phyloP scores from a whole-genome alignment of 2,888 invertebrate genomes.

The Anthophora plumipes region DNA sequence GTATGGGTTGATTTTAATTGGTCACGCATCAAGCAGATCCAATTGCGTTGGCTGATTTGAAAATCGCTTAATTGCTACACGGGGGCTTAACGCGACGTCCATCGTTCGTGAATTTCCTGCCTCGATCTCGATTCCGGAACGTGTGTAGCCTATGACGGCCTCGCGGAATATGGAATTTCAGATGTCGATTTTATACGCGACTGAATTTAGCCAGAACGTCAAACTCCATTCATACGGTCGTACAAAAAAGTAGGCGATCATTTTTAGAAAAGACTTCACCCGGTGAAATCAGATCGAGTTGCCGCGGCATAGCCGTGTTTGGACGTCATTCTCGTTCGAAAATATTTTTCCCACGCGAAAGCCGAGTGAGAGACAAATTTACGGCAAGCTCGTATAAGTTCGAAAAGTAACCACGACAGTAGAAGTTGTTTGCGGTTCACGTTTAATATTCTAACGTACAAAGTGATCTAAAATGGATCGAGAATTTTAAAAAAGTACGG shows the following conservation, averaged over 20 bases:
- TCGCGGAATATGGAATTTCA: conserved; percentile 55
- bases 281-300: conserved; percentile 57
- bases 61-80: conserved; percentile 27
- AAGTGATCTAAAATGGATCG: not conserved
- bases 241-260: conserved; percentile 32
- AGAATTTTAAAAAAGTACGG: not conserved
- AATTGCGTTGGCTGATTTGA: conserved; percentile 19
- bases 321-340: conserved; percentile 11
- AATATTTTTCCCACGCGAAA: conserved; percentile 10
- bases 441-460: not conserved
- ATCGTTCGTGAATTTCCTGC: conserved; percentile 20
- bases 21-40: not conserved
- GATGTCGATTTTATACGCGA: conserved; percentile 56
- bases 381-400: not conserved
- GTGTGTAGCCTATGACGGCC: conserved; percentile 2
- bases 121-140: not conserved
- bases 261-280: conserved; percentile 61
- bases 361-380: not conserved
- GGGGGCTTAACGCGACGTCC: conserved; percentile 24
- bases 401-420: not conserved
- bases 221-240: conserved; percentile 1
- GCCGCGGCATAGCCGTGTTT: conserved; percentile 38
- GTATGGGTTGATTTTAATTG: conserved; percentile 6
- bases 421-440: not conserved
- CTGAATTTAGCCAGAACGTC: conserved; percentile 44